Evolutionary conservation across 1,140 invertebrate genomes (phyloP), one percentile per base, ranked within the genome.

Genomic region (Pteromalus puparum): DNA sequence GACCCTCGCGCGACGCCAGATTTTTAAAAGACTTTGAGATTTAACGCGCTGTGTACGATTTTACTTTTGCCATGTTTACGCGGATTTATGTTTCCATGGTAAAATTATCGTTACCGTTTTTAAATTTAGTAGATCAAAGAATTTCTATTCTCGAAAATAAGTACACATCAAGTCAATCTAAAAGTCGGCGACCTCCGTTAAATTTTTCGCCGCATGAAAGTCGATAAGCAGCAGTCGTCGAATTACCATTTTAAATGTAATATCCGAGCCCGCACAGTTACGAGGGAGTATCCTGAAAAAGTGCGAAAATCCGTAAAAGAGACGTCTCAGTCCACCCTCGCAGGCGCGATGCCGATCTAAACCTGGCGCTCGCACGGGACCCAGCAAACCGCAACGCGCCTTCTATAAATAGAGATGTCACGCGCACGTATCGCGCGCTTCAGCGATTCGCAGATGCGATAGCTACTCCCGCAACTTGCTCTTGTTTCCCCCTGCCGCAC

Each of bases 341-440:
- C 46, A 10, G 46, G 15, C 46, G 21, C 30, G 70, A 74, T 82
- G 26, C 84, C 67, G 18, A 79, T 79, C 77, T 87, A 74, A 68
- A 81, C 81, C 73, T 81, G 78, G 74, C 46, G 18, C 61, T 42
- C 30, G 21, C 2, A 70, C n/a, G 53, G 79, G 42, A 65, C 28
- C 24, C 78, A 70, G 78, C 85, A 83, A 13, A 65, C n/a, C 0
- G 24, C 75, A 77, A 76, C 38, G 80, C 78, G 28, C 21, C 61
- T 85, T 83, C 61, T 82, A 85, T 72, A 85, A 87, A 88, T 87
- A 84, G 79, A 87, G 83, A 87, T 78, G 75, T 88, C 84, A 83
- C 73, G 21, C 42, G 48, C 42, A 21, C 81, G 85, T 86, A 85
- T 88, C 86, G 67, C 83, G 82, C 72, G 82, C 72, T 83, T 78